phyloP scores from a whole-genome alignment of 1,140 invertebrate genomes.

The Orchestia grillus region DNA sequence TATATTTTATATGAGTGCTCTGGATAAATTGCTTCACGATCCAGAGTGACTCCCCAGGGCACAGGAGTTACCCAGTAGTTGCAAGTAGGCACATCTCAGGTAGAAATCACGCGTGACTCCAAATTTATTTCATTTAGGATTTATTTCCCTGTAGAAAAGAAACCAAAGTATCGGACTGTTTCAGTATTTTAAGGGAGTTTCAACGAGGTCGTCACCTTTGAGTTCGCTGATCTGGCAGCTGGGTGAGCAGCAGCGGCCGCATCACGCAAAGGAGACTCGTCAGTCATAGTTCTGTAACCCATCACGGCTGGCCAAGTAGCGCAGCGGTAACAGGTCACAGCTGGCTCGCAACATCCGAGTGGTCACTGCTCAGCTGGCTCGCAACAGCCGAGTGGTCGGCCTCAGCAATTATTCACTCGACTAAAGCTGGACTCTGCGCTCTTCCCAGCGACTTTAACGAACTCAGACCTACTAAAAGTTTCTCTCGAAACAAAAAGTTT shows the following conservation, averaged over 20 bases:
- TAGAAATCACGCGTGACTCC: too few relatives aligned
- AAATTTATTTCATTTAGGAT: too few relatives aligned
- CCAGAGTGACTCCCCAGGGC: too few relatives aligned
- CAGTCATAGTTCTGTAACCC: background rate
- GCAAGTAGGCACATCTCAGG: too few relatives aligned
- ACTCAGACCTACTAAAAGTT: background rate
- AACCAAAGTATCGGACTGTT: too few relatives aligned
- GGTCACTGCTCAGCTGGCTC: background rate
- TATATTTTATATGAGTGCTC: too few relatives aligned
- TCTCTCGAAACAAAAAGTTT: constrained; percentile 43
- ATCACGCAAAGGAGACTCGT: background rate
- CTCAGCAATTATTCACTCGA: constrained; percentile 1
- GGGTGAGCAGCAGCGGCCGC: background rate
- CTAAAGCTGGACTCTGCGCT: background rate
- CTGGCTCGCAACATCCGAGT: background rate
- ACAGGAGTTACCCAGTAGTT: too few relatives aligned
- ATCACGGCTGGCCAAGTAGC: background rate
- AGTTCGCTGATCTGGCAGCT: background rate
- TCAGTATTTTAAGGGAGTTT: too few relatives aligned
- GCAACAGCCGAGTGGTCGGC: background rate
- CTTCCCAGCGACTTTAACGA: background rate
- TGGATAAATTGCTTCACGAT: too few relatives aligned
- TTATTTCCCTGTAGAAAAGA: too few relatives aligned
- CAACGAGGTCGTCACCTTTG: background rate
- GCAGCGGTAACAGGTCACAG: background rate